Evolutionary conservation across 2,113 vertebrate genomes (phyloP).

Genomic region (Tiliqua scincoides): DNA sequence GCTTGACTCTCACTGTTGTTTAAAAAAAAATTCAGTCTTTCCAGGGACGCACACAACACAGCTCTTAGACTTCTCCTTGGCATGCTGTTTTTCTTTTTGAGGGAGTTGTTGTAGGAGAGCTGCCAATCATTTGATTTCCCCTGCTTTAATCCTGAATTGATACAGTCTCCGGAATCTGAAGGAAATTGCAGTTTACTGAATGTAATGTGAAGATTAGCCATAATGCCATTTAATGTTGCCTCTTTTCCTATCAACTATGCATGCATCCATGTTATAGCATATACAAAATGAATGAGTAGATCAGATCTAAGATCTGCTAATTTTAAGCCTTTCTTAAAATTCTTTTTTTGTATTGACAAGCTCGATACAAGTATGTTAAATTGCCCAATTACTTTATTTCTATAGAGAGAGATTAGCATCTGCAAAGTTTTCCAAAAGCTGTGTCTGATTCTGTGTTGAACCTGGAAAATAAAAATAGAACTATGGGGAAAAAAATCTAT

Average conservation of each 20-base stretch:
- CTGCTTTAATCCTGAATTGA: neutral
- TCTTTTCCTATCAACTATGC: neutral
- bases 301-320: neutral
- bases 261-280: neutral
- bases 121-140: neutral
- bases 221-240: neutral
- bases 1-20: neutral
- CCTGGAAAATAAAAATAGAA: neutral
- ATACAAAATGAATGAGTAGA: neutral
- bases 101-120: neutral
- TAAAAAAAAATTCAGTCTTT: no score
- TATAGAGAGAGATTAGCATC: neutral
- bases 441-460: constrained; percentile 22
- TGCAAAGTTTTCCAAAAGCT: constrained; percentile 14
- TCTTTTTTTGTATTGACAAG: neutral
- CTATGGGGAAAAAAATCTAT: constrained; percentile 1
- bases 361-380: neutral
- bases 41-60: neutral
- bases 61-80: neutral
- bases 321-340: neutral
- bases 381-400: neutral
- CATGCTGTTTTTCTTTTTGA: neutral
- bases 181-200: neutral
- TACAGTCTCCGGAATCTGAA: neutral
- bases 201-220: neutral